Evolutionary conservation across 1,140 invertebrate genomes (phyloP).

Genomic region (Conus betulinus): DNA sequence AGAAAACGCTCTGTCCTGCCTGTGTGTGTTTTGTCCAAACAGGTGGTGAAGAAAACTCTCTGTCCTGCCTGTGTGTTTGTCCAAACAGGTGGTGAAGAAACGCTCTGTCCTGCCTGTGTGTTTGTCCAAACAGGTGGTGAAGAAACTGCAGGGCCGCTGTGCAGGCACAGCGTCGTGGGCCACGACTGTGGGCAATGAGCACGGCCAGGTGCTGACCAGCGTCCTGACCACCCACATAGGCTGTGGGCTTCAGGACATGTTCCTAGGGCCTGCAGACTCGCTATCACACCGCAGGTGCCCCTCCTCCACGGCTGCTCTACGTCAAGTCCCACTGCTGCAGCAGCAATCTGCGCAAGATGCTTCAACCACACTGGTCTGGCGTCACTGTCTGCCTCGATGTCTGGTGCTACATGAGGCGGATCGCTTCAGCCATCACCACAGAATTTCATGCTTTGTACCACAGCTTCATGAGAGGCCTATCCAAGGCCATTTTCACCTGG

Average conservation of each 20-base stretch:
- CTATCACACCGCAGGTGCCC: not conserved
- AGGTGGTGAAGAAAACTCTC: not conserved
- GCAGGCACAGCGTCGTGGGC: constrained; percentile 47
- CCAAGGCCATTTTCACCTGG: constrained; percentile 56
- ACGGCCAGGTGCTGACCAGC: constrained; percentile 47
- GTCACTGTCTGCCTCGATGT: constrained; percentile 52
- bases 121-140: constrained; percentile 4
- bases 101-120: too few species aligned
- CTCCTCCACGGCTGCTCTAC: constrained; percentile 36
- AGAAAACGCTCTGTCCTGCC: too few species aligned
- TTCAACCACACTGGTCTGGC: constrained; percentile 36
- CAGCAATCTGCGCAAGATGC: not conserved
- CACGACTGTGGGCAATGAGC: constrained; percentile 39
- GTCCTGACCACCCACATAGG: not conserved
- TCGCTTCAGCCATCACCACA: constrained; percentile 48
- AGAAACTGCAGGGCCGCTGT: constrained; percentile 45
- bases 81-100: not conserved
- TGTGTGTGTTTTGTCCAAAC: too few species aligned
- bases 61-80: too few species aligned
- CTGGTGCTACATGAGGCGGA: constrained; percentile 62
- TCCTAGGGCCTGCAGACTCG: not conserved
- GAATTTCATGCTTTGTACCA: constrained; percentile 56
- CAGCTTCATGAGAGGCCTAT: constrained; percentile 53
- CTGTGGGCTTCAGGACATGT: not conserved
- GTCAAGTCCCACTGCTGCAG: constrained; percentile 43